phyloP scores from a whole-genome alignment of 2,888 invertebrate genomes.

The Harmothoe impar region DNA sequence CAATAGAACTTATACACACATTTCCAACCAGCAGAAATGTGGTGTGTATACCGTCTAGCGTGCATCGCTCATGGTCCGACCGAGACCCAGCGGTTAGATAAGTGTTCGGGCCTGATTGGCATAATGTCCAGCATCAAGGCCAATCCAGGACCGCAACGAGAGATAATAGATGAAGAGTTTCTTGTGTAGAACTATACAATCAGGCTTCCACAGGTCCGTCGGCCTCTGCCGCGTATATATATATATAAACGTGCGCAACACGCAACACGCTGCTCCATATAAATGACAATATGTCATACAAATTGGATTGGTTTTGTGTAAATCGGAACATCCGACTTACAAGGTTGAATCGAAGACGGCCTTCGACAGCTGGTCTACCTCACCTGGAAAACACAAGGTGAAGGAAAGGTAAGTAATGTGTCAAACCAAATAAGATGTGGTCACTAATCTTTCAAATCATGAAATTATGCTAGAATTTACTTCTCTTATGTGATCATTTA shows the following conservation, averaged over 20 bases:
- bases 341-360: constrained; percentile 64
- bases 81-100: background rate
- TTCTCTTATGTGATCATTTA: no score
- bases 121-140: constrained; percentile 33
- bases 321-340: constrained; percentile 66
- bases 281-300: constrained; percentile 70
- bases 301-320: constrained; percentile 58
- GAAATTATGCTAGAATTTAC: no score
- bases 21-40: constrained; percentile 40
- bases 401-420: constrained; percentile 26
- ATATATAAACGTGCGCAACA: background rate
- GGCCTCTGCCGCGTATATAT: background rate
- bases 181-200: background rate
- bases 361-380: constrained; percentile 53
- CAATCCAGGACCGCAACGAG: background rate
- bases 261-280: constrained; percentile 49
- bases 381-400: constrained; percentile 66
- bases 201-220: constrained; percentile 53
- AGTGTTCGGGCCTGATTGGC: background rate
- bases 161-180: background rate
- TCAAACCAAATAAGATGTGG: no score
- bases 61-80: background rate
- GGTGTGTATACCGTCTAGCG: background rate
- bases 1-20: background rate
- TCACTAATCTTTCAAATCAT: no score